A percentile compares a stretch with the other conserved stretches of the same genome.
phyloP scores from a whole-genome alignment of 2,888 invertebrate species.

The Euspilapteryx auroguttella region DNA sequence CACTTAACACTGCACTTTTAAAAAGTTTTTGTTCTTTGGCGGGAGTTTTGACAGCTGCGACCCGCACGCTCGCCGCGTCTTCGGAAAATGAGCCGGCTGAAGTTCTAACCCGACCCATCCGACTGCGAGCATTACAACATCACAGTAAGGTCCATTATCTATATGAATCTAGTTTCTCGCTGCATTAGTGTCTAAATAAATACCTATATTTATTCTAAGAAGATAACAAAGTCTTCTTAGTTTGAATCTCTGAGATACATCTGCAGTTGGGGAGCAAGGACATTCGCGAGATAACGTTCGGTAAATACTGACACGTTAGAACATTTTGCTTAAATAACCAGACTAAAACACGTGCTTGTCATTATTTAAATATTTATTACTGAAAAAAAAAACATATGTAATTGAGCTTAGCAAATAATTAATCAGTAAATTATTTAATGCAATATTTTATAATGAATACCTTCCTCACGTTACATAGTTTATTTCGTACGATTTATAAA shows the following conservation, averaged over 20 bases:
- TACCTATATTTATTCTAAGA: too few relatives aligned
- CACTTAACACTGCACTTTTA: neutral
- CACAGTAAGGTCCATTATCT: neutral
- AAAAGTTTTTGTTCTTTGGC: slow-evolving; percentile 1
- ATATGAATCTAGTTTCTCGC: too few relatives aligned
- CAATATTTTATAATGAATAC: slow-evolving; percentile 39
- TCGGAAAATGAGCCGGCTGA: neutral
- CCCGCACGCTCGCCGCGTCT: neutral
- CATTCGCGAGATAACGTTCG: too few relatives aligned
- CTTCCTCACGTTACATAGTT: slow-evolving; percentile 34
- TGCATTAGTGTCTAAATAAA: too few relatives aligned
- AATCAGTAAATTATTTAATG: slow-evolving; percentile 47
- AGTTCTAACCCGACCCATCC: neutral
- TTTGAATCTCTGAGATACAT: too few relatives aligned
- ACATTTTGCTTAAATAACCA: too few relatives aligned
- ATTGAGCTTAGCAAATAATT: slow-evolving; percentile 57
- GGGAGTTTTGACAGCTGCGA: slow-evolving; percentile 1
- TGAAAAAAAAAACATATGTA: slow-evolving; percentile 38
- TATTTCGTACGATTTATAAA: slow-evolving; percentile 45
- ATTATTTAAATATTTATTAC: slow-evolving; percentile 48
- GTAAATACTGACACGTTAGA: too few relatives aligned
- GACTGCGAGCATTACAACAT: neutral
- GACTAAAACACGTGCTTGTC: too few relatives aligned
- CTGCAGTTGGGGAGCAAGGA: too few relatives aligned
- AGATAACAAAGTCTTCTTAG: too few relatives aligned